Conservation (phyloP, 1,140 invertebrate species). For the Hypsibius dujardini region DNA sequence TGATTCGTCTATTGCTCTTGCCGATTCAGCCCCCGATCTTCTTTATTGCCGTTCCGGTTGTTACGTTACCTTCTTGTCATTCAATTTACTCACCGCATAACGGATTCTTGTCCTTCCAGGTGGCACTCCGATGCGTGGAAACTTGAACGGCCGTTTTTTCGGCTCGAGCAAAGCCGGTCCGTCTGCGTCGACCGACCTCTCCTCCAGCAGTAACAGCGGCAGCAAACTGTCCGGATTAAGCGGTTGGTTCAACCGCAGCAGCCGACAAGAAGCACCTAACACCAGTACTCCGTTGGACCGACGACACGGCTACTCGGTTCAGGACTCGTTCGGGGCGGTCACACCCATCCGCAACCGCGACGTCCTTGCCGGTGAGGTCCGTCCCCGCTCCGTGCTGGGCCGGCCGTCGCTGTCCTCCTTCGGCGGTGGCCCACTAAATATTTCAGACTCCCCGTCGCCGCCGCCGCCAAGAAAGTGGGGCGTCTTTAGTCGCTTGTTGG, state of each 20-base stretch:
- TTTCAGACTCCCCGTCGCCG: not conserved
- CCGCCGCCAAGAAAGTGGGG: not conserved
- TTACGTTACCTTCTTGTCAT: not conserved
- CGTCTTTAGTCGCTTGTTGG: not conserved
- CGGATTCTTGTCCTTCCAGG: not conserved
- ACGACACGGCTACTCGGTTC: not conserved
- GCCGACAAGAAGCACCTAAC: not conserved
- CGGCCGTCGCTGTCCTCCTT: not conserved
- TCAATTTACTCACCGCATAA: not conserved
- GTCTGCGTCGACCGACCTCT: not conserved
- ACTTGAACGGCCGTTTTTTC: not conserved
- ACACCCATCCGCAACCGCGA: slow-evolving; percentile 1
- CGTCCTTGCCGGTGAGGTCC: not conserved
- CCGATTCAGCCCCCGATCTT: no score
- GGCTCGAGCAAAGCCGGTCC: not conserved
- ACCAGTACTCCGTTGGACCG: not conserved
- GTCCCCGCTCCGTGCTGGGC: not conserved
- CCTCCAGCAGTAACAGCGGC: not conserved
- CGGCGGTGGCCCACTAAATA: not conserved
- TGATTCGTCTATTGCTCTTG: no score
- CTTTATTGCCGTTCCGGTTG: no score
- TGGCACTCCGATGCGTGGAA: not conserved
- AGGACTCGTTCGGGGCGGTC: slow-evolving; percentile 5
- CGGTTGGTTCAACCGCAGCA: not conserved
- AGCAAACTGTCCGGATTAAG: not conserved